Base-by-base conservation (phyloP, 2,113 vertebrate genomes). In the Amazona guildingii region DNA sequence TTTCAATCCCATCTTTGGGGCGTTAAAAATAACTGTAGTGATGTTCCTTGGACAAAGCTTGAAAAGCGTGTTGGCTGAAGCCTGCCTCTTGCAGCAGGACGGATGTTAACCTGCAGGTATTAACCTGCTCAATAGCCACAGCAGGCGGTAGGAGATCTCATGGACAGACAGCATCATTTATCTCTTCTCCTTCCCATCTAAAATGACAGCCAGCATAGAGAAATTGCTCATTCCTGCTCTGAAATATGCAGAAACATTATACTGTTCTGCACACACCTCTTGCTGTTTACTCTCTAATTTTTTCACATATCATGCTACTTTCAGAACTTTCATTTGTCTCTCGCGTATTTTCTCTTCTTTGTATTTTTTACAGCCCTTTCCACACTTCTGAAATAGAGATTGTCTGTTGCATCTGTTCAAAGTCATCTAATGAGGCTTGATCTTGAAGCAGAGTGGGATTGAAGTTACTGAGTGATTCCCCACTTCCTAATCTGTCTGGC, bases 51-150 rank as follows among this genome's bases (percentile, higher is more conserved):
- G 63, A 18, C 33, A 75, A 70, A n/a, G 11, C 23, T 59, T 64
- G 41, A 83, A 62, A 17, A 70, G 8, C 23, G 21, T 0, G 0
- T 49, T 74, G 37, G 4, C 61, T 14, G 17, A 57, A 93, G 17
- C 5, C 46, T 72, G 54, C 41, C 72, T 54, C 39, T 8, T 17
- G 33, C 52, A 83, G 35, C 23, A 37, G 14, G 25, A 55, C 2
- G 18, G 33, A 7, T 4, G 12, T 83, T 92, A 76, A 48, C 41
- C n/a, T 55, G 44, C 1, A 20, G 18, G 7, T 3, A 13, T 83
- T 94, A 80, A 48, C 28, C n/a, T 55, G 37, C 1, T 0, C 21
- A 55, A n/a, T 24, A 81, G 52, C 46, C 25, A 61, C 63, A 72
- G 4, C 18, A n/a, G 52, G 44, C 0, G 0, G 48, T 33, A 24